phyloP scores from a whole-genome alignment of 2,888 invertebrate species.

The Shargacucullia verbasci region DNA sequence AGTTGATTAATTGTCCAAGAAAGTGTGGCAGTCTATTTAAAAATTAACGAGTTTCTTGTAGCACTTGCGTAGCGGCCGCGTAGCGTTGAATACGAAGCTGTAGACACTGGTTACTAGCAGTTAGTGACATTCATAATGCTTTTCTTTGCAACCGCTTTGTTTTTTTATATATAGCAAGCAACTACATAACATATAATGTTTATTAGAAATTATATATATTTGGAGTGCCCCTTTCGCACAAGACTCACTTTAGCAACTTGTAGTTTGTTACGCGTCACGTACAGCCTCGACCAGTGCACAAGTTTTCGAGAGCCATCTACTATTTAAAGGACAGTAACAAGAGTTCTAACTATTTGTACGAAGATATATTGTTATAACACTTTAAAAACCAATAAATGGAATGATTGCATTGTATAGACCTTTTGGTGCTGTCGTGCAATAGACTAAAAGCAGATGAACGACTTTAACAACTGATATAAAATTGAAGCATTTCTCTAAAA shows the following conservation, averaged over 20 bases:
- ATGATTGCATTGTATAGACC: too few relatives aligned
- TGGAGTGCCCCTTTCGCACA: not conserved
- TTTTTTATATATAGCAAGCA: too few relatives aligned
- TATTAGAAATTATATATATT: too few relatives aligned
- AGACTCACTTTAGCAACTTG: not conserved
- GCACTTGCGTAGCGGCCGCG: constrained; percentile 38
- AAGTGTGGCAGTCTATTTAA: too few relatives aligned
- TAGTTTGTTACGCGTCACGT: not conserved
- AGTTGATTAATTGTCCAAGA: too few relatives aligned
- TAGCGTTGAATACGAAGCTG: constrained; percentile 9
- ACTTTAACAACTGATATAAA: too few relatives aligned
- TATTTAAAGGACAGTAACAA: not conserved
- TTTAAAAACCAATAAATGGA: not conserved
- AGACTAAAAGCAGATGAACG: too few relatives aligned
- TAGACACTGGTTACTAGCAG: not conserved
- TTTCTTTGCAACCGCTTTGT: too few relatives aligned
- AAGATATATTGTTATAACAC: not conserved
- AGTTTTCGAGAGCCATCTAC: not conserved
- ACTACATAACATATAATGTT: too few relatives aligned
- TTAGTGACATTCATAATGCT: not conserved
- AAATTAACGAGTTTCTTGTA: too few relatives aligned
- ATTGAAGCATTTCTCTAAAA: too few relatives aligned
- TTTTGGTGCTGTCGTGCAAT: too few relatives aligned
- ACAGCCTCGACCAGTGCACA: not conserved
- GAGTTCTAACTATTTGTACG: not conserved